Conservation (phyloP, 2,113 vertebrate genomes). For the Formicarius rufipectus region DNA sequence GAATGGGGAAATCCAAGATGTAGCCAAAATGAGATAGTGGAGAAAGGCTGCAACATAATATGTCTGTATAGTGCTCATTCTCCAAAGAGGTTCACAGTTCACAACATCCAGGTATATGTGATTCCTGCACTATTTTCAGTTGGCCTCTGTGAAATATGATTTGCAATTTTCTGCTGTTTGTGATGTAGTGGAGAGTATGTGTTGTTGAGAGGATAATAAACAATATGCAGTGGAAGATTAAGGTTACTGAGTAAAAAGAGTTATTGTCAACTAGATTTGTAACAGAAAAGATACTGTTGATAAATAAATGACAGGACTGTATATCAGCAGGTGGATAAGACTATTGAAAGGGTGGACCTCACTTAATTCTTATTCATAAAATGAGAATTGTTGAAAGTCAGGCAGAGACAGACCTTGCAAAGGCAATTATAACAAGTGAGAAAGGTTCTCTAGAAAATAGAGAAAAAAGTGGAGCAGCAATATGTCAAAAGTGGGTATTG, state of each 20-base stretch:
- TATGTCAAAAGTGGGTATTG: not conserved
- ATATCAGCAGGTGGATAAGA: not conserved
- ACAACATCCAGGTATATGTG: not conserved
- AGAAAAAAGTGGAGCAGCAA: not conserved
- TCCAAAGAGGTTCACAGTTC: not conserved
- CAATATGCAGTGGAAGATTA: constrained; percentile 27
- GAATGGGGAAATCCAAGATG: not conserved
- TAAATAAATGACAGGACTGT: constrained; percentile 18
- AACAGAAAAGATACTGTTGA: constrained; percentile 6
- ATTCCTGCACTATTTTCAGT: not conserved
- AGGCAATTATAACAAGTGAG: not conserved
- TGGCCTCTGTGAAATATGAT: not conserved
- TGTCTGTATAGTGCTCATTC: not conserved
- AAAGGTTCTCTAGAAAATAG: not conserved
- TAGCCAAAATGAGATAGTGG: not conserved
- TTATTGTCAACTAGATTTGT: constrained; percentile 1
- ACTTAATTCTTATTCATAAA: constrained; percentile 43
- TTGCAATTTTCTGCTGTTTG: not conserved
- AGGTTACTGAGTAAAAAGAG: not conserved
- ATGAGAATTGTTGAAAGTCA: constrained; percentile 8
- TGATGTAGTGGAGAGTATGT: not conserved
- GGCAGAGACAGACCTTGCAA: constrained; percentile 16
- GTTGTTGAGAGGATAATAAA: constrained; percentile 29
- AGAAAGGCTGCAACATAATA: not conserved
- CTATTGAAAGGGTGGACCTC: not conserved